Base-by-base conservation (phyloP, 1,140 invertebrate genomes). In the Bicyclus anynana region DNA sequence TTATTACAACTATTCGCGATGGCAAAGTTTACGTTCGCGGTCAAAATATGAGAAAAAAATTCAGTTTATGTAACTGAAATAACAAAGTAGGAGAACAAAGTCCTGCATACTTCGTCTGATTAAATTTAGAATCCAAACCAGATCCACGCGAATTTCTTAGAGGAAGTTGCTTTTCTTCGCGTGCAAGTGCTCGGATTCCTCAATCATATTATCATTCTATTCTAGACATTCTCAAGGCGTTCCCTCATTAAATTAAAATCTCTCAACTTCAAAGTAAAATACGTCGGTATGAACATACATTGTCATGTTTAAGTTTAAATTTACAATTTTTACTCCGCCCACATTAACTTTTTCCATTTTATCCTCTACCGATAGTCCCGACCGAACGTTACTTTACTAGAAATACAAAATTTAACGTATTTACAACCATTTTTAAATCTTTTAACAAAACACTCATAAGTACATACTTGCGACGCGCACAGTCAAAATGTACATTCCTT, bases 331-430 rank as follows among this genome's bases (percentile, higher is more conserved):
- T 68, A 67, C 64, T 53, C 72, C 58, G 72, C 72, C 73, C 65
- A 66, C 72, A 67, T 68, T 73, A 58, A 73, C 73, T 66, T 59
- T n/a, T 72, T 59, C 69, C 63, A 47, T 59, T 62, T 74, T 74
- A 74, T 59, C 54, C 49, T 73, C 78, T 84, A 84, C 74, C 69
- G 78, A 79, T 77, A 77, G 74, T 73, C 67, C 76, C 73, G 72
- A 72, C 74, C 79, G 62, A 87, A 85, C 79, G 76, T 80, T 83
- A 80, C 84, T 85, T 84, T 77, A 80, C 83, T 88, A 88, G 77
- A 75, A 88, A 86, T 88, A 88, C 83, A 88, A 88, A 88, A 86
- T 85, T 86, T 86, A 88, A 88, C 85, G 85, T 88, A 88, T 88
- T 86, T 88, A 88, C 83, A 88, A 84, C 76, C 80, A 80, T 87